Evolutionary conservation across 2,888 invertebrate genomes (phyloP), one percentile per base, ranked within the genome.

Genomic region (Bunonema sp.): DNA sequence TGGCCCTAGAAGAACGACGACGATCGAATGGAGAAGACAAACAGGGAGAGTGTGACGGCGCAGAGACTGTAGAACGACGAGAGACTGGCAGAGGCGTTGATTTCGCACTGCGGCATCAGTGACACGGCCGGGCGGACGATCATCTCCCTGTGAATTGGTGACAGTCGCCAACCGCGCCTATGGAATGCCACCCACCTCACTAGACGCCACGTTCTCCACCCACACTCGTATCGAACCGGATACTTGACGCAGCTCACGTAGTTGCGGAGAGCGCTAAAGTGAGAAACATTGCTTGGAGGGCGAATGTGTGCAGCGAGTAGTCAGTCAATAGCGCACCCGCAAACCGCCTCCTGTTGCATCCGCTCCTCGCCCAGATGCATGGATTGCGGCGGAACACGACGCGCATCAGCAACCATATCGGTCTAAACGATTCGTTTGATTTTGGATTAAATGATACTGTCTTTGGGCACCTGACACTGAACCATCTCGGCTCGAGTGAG

Each of bases 151-250:
- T 28, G n/a, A 28, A 28, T 8, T 28, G 8, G 28, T 10, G n/a
- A 28, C 8, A 28, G 28, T n/a, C n/a, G 24, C 16, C 37, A 24
- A 4, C 15, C 10, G 4, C 22, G 5, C 18, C n/a, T 28, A 28
- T 8, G 8, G 8, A 10, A 10, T 28, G n/a, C 28, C 8, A 10
- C 18, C 41, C 37, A 55, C 57, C 45, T 42, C 3, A 60, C 55
- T 10, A 57, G 37, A 19, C 52, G 45, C 60, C 58, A 58, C 1
- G 60, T 58, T 12, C 57, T 47, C 26, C 50, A 53, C 7, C 60
- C 60, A 31, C 60, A 60, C 38, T 60, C 58, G 40, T 57, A 58
- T 4, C 55, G 39, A 19, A 60, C 50, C n/a, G 60, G 60, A 16
- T 54, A 54, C 28, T 52, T 49, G 10, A 60, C 50, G 37, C 60